phyloP scores from a whole-genome alignment of 2,797 vertebrate species.

The Limnodromus scolopaceus region DNA sequence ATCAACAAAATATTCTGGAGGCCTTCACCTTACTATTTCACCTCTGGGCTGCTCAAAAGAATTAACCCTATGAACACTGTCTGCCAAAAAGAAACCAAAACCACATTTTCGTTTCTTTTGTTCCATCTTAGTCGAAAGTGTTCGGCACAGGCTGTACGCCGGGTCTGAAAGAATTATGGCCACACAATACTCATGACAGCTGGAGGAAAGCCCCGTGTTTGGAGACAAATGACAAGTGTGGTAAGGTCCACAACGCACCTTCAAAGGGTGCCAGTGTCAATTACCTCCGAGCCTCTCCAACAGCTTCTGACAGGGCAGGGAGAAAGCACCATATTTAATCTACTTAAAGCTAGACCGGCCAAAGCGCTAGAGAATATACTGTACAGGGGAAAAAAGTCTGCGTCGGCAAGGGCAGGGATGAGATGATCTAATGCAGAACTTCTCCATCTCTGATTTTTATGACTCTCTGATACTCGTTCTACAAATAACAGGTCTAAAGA shows the following conservation, averaged over 20 bases:
- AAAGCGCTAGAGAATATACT: slow-evolving; percentile 46
- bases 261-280: slow-evolving; percentile 64
- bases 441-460: neutral
- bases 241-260: slow-evolving; percentile 59
- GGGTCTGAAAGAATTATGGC: slow-evolving; percentile 65
- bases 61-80: slow-evolving; percentile 64
- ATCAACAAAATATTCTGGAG: slow-evolving; percentile 23
- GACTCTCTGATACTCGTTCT: neutral
- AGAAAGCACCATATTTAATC: slow-evolving; percentile 68
- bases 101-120: slow-evolving; percentile 63
- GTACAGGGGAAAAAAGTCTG: neutral
- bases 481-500: neutral
- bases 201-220: slow-evolving; percentile 48
- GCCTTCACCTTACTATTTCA: slow-evolving; percentile 45
- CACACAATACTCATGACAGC: slow-evolving; percentile 55
- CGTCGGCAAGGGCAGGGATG: neutral
- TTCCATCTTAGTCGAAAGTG: slow-evolving; percentile 53
- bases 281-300: slow-evolving; percentile 57
- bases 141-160: slow-evolving; percentile 53
- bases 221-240: slow-evolving; percentile 66
- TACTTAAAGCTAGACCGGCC: slow-evolving; percentile 54
- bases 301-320: slow-evolving; percentile 51
- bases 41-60: slow-evolving; percentile 59
- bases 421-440: slow-evolving; percentile 5
- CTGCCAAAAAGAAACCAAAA: slow-evolving; percentile 71